Evolutionary conservation across 2,797 vertebrate species (phyloP), one percentile per base, ranked within the genome.

Genomic region (Acanthis flammea): DNA sequence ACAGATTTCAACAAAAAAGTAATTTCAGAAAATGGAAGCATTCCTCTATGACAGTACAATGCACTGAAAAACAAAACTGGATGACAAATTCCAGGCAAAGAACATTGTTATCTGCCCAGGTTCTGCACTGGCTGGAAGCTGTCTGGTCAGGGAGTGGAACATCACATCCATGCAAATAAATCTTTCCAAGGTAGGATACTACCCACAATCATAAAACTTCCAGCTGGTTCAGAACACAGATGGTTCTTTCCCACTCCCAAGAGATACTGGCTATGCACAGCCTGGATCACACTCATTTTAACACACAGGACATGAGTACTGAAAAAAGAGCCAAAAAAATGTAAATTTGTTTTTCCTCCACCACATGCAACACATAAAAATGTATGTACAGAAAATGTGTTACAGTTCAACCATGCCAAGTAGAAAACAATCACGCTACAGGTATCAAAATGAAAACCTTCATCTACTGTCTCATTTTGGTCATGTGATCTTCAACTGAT

Each of bases 151-250:
- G 12, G 39, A 75, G 8, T 33, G n/a, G 19, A 78, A 76, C 23
- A 53, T 28, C 39, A 31, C 39, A 73, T 19, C 58, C 47, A 62
- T 25, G 31, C 10, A 8, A 42, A 27, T 37, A 65, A 72, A 75
- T 47, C 44, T 28, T 66, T 60, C 54, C 1, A 2, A 50, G 31
- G 31, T 17, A 37, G 39, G 31, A 27, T 7, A 30, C 13, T 11
- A 3, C 6, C 14, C 18, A 1, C 0, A 1, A 10, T 45, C 66
- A 58, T 35, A 41, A 3, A 10, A 25, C 51, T 66, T n/a, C 37
- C 75, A 76, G 58, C 44, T 27, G 74, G 39, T 33, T 48, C 51
- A 66, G 25, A 73, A 73, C 48, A 89, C 24, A 68, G 41, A 18
- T 9, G 41, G 8, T 37, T 82, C 33, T 58, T 72, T 31, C 12